Conservation (phyloP, 1,140 invertebrate species). For the Magallana angulata region DNA sequence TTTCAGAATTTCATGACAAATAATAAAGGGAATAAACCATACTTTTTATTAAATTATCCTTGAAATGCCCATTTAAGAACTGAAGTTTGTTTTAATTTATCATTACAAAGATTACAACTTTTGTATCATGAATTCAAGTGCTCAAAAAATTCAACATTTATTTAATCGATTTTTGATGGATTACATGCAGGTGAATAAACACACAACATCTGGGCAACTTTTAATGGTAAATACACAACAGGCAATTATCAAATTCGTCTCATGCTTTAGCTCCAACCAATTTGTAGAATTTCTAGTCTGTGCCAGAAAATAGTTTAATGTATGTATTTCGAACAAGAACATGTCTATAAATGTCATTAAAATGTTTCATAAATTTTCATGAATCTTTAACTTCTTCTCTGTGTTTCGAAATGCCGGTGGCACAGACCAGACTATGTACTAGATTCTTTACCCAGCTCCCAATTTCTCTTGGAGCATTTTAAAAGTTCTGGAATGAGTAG, state of each 20-base stretch:
- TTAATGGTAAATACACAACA: neutral
- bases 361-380: neutral
- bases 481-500: conserved; percentile 74
- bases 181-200: conserved; percentile 8
- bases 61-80: too few relatives aligned
- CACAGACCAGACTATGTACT: neutral
- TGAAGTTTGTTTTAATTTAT: neutral
- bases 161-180: neutral
- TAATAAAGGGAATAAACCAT: too few relatives aligned
- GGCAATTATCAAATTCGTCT: neutral
- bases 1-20: too few relatives aligned
- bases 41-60: too few relatives aligned
- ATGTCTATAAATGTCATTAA: too few relatives aligned
- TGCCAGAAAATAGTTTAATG: neutral
- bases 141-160: neutral
- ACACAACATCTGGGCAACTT: neutral
- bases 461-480: conserved; percentile 74
- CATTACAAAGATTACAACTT: neutral
- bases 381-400: neutral
- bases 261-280: neutral
- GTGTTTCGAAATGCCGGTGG: neutral
- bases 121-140: neutral
- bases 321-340: too few relatives aligned
- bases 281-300: neutral
- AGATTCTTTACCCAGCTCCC: conserved; percentile 49